phyloP scores from a whole-genome alignment of 1,140 invertebrate genomes.

The Scaptomyza montana region DNA sequence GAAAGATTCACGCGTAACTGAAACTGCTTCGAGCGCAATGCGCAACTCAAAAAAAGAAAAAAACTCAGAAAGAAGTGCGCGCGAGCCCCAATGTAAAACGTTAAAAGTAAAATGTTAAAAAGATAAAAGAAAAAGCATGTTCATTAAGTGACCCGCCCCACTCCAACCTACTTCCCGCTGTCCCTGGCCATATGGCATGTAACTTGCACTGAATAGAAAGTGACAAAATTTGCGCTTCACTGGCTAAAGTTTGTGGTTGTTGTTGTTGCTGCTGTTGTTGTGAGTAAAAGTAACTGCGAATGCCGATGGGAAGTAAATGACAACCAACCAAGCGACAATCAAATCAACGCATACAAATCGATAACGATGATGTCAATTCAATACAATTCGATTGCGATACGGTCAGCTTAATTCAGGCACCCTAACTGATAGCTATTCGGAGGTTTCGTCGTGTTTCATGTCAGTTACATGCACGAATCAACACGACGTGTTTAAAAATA shows the following conservation, averaged over 20 bases:
- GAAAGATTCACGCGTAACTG: constrained; percentile 81
- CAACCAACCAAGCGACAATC: constrained; percentile 11
- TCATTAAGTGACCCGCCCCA: constrained; percentile 7
- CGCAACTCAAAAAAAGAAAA: constrained; percentile 12
- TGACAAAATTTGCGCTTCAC: constrained; percentile 62
- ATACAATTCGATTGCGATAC: not conserved
- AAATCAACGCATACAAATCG: constrained; percentile 5
- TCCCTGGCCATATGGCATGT: not conserved
- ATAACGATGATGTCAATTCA: not conserved
- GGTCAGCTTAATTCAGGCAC: not conserved
- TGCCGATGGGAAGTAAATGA: constrained; percentile 2
- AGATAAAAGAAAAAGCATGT: constrained; percentile 31
- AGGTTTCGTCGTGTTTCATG: not conserved
- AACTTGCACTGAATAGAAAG: constrained; percentile 61
- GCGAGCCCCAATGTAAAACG: constrained; percentile 22
- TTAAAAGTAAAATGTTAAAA: constrained; percentile 29
- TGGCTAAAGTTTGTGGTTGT: constrained; percentile 16
- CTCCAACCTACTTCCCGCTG: not conserved
- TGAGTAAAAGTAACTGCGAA: constrained; percentile 16
- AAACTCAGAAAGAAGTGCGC: constrained; percentile 26
- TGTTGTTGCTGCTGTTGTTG: not conserved
- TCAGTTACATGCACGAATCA: not conserved
- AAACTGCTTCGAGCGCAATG: constrained; percentile 35
- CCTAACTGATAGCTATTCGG: not conserved
- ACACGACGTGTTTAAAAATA: too few species aligned